These are phyloP conservation scores for Stictocephala bisonia DNA, from an alignment of 2,888 invertebrate species.

Conservation along the genomic window DNA sequence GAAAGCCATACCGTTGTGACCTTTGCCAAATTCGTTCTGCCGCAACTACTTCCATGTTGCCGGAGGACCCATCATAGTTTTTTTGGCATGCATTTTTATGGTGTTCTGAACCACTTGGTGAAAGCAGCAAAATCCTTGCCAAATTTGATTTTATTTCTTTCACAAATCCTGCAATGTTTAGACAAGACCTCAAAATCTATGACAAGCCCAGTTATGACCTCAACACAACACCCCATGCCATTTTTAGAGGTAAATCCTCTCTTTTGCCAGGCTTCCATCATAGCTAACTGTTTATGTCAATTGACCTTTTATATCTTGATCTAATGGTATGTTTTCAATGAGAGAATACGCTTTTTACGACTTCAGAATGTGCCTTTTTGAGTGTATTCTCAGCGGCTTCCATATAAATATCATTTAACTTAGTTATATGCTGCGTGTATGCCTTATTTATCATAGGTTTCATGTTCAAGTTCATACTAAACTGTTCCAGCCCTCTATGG, in stretches of 20 bases:
- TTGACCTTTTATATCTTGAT: too few species aligned
- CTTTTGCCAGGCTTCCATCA: slow-evolving; percentile 40
- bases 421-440: too few species aligned
- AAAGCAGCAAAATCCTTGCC: slow-evolving; percentile 49
- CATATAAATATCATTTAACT: too few species aligned
- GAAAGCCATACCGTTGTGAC: slow-evolving; percentile 25
- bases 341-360: too few species aligned
- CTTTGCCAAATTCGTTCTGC: slow-evolving; percentile 48
- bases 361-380: too few species aligned
- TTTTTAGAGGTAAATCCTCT: slow-evolving; percentile 53
- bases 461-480: too few species aligned
- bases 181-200: slow-evolving; percentile 53
- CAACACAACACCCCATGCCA: slow-evolving; percentile 53
- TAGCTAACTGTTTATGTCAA: slow-evolving; percentile 52
- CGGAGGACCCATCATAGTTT: slow-evolving; percentile 52
- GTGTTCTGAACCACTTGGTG: slow-evolving; percentile 48
- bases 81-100: slow-evolving; percentile 49
- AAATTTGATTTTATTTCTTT: slow-evolving; percentile 39
- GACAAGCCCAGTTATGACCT: slow-evolving; percentile 50
- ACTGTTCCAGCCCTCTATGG: too few species aligned
- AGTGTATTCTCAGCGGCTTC: too few species aligned
- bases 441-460: too few species aligned
- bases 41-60: slow-evolving; percentile 51
- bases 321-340: too few species aligned
- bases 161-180: slow-evolving; percentile 53